Conservation (phyloP, 2,888 invertebrate genomes). For the Erpobdella octoculata region DNA sequence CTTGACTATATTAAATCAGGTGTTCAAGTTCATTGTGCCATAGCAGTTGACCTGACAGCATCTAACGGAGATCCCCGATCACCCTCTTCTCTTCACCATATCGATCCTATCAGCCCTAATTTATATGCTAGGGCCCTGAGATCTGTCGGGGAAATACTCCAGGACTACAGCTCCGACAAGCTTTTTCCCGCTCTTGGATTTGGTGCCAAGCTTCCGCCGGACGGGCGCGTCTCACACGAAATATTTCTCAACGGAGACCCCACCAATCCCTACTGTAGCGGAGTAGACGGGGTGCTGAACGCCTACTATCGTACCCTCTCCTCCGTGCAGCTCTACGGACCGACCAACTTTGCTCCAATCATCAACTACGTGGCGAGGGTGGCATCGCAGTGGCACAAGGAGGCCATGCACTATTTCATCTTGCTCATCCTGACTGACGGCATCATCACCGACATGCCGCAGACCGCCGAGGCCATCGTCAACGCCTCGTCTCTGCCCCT, state of each 20-base stretch:
- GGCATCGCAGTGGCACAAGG: slow-evolving; percentile 16
- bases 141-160: slow-evolving; percentile 54
- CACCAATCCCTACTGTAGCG: slow-evolving; percentile 54
- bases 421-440: slow-evolving; percentile 61
- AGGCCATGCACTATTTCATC: slow-evolving; percentile 57
- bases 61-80: slow-evolving; percentile 52
- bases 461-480: slow-evolving; percentile 32
- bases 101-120: slow-evolving; percentile 52
- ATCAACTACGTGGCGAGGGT: slow-evolving; percentile 50
- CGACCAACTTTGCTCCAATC: slow-evolving; percentile 51
- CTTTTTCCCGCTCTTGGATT: slow-evolving; percentile 57
- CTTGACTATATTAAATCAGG: slow-evolving; percentile 59
- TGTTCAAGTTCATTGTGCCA: slow-evolving; percentile 53
- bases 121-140: slow-evolving; percentile 55
- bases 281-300: slow-evolving; percentile 44
- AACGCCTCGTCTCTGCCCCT: slow-evolving; percentile 52
- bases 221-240: slow-evolving; percentile 55
- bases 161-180: slow-evolving; percentile 56
- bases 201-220: slow-evolving; percentile 56
- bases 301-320: slow-evolving; percentile 47
- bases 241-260: slow-evolving; percentile 57
- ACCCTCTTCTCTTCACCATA: slow-evolving; percentile 51
- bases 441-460: slow-evolving; percentile 58
- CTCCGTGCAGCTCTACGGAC: slow-evolving; percentile 48
- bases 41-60: slow-evolving; percentile 55